A percentile compares a stretch with the other conserved stretches of the same genome.
These are phyloP conservation scores for Lordiphosa mommai DNA, from an alignment of 1,140 invertebrate species.

Conservation along the genomic window DNA sequence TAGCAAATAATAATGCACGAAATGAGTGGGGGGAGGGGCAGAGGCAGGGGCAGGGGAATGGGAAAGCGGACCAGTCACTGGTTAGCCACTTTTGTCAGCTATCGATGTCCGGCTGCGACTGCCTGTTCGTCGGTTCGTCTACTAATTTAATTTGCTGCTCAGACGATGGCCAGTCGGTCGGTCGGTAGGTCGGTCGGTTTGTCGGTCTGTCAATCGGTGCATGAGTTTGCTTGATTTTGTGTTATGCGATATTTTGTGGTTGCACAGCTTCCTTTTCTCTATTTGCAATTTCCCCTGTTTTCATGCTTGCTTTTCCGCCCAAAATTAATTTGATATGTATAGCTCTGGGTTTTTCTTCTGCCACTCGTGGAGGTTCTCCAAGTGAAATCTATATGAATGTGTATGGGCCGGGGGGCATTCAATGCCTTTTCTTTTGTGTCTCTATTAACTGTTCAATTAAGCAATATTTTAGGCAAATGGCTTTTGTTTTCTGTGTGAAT, in stretches of 20 bases:
- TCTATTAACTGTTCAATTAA: constrained; percentile 74
- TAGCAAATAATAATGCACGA: constrained; percentile 46
- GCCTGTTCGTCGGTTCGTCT: constrained; percentile 24
- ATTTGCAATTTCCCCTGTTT: constrained; percentile 31
- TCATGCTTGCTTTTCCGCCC: constrained; percentile 32
- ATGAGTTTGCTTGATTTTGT: constrained; percentile 65
- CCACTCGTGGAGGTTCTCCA: not conserved
- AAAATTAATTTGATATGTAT: constrained; percentile 64
- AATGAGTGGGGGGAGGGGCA: not conserved
- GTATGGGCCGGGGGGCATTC: not conserved
- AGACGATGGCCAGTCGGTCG: not conserved
- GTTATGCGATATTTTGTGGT: constrained; percentile 65
- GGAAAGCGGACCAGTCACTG: constrained; percentile 13
- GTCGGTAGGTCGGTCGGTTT: not conserved
- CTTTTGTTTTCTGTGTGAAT: constrained; percentile 32
- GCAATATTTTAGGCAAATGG: constrained; percentile 54
- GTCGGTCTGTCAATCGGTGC: constrained; percentile 46
- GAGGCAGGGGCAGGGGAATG: not conserved
- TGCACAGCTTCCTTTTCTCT: constrained; percentile 1
- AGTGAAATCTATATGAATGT: constrained; percentile 43
- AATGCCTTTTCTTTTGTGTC: constrained; percentile 30
- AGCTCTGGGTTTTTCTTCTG: constrained; percentile 19
- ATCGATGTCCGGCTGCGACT: constrained; percentile 44
- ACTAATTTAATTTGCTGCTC: constrained; percentile 66
- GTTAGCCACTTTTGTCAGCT: constrained; percentile 65